Evolutionary conservation across 2,888 invertebrate genomes (phyloP), one percentile per base, ranked within the genome.

Genomic region (Xanthia icteritia): DNA sequence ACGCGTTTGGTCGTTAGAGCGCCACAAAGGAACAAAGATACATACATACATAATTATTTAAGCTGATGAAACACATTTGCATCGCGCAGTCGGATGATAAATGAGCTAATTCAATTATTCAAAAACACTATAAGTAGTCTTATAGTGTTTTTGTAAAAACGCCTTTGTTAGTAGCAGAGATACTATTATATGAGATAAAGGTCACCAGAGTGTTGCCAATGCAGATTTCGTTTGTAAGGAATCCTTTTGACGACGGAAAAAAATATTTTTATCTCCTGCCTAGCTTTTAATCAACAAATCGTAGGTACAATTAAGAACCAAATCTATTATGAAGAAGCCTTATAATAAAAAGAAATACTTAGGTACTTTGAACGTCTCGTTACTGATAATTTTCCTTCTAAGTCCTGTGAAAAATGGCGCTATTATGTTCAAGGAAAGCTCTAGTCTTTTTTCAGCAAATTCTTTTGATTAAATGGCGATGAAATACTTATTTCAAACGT

Each of bases 351-450:
- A 81, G 11, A 79, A 84, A 86, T 85, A 73, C 77, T 77, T 81
- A 13, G 20, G n/a, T 60, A 74, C 70, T 83, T 83, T 77, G 36
- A 77, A 67, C 51, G 77, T 74, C 80, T 85, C 86, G 85, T 89
- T 83, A 87, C 81, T 72, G 72, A 82, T 85, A 82, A 83, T 88
- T 88, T 60, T 86, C 71, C 67, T 75, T 69, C 70, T 61, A 81
- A 82, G 77, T 72, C 85, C 82, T 81, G 74, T 88, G 81, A 88
- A 83, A 88, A 89, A 88, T 88, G 79, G 70, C 54, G 48, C 79
- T 75, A 88, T 88, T 90, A 85, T 82, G 82, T 82, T 76, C 66
- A 73, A 84, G 76, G 36, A 65, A 75, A 66, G 65, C 23, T 77
- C 23, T 60, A 58, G 69, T 54, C 56, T 81, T 81, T 83, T 81